A percentile compares a stretch with the other conserved stretches of the same genome.
Evolutionary conservation across 2,113 vertebrate species (phyloP).

Genomic region (Phaethornis superciliosus): DNA sequence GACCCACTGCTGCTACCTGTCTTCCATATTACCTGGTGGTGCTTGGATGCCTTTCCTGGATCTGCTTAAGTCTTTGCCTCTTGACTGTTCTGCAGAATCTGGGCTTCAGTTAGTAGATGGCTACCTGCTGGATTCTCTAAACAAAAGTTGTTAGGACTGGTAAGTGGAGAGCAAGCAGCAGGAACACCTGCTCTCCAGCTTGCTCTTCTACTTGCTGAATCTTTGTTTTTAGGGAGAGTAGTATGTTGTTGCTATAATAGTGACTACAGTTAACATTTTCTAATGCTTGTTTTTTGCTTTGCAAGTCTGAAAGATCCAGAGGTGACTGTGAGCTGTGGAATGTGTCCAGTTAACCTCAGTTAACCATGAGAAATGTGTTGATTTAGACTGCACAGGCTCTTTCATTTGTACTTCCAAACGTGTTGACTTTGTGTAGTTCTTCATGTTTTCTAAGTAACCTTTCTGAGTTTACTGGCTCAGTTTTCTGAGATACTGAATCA

Average conservation of each 20-base stretch:
- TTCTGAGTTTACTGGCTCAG: neutral
- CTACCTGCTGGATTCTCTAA: neutral
- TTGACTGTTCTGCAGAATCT: neutral
- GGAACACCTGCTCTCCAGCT: neutral
- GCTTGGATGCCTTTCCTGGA: neutral
- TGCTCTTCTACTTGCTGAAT: neutral
- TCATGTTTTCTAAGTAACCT: neutral
- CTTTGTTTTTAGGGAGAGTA: neutral
- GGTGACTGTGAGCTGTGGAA: neutral
- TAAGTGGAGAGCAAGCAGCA: neutral
- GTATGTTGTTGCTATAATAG: neutral
- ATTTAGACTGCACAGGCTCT: neutral
- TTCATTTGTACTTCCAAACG: neutral
- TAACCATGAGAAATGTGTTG: neutral
- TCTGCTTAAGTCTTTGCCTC: neutral
- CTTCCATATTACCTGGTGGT: fast-evolving
- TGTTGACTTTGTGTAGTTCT: neutral
- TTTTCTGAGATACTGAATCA: neutral
- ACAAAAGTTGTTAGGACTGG: neutral
- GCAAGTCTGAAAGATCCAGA: neutral
- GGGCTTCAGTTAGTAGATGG: neutral
- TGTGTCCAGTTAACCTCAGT: neutral
- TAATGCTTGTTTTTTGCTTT: neutral
- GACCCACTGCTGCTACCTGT: fast-evolving
- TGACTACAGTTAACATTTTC: neutral